Conservation (phyloP, 2,797 vertebrate species). For the Megaceryle alcyon region DNA sequence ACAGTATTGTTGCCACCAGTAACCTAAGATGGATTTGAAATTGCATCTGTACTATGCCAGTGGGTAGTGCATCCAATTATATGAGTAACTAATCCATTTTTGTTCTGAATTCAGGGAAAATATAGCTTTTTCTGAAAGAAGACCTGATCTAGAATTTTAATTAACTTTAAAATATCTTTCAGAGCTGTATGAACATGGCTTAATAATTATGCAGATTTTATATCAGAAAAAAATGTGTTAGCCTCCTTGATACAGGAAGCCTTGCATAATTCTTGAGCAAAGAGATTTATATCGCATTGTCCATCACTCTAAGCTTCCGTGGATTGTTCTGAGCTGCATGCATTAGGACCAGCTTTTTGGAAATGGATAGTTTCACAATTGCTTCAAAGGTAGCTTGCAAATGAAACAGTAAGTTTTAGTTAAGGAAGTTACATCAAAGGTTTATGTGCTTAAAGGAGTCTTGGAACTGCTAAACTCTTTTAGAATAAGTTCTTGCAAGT, state of each 20-base stretch:
- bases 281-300: not conserved
- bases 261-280: not conserved
- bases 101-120: not conserved
- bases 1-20: not conserved
- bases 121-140: not conserved
- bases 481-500: not conserved
- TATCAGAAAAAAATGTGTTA: slow-evolving; percentile 22
- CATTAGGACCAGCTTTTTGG: not conserved
- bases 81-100: not conserved
- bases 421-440: not conserved
- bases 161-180: not conserved
- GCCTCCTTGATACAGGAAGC: not conserved
- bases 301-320: not conserved
- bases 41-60: not conserved
- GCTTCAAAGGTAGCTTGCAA: not conserved
- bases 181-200: not conserved
- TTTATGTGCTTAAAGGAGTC: not conserved
- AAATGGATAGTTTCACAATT: not conserved
- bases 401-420: not conserved
- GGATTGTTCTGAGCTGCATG: slow-evolving; percentile 6
- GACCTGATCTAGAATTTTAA: not conserved
- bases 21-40: slow-evolving; percentile 2
- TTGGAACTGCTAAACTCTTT: not conserved
- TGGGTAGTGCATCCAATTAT: not conserved
- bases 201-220: slow-evolving; percentile 8